Conservation (phyloP, 2,888 invertebrate genomes). For the Anarsia innoxiella region DNA sequence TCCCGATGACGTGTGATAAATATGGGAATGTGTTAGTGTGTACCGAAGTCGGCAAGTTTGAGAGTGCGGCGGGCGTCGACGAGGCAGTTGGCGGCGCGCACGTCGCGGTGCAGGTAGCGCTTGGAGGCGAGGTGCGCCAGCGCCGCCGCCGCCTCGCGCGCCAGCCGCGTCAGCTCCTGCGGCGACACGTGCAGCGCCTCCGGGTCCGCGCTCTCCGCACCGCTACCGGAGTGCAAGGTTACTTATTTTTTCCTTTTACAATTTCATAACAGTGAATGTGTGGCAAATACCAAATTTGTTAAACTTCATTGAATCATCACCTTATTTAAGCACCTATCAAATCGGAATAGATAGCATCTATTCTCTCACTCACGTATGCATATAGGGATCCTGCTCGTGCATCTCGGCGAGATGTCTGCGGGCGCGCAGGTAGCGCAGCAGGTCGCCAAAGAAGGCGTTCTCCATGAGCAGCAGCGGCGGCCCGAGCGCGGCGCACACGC, state of each 20-base stretch:
- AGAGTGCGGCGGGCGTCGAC: conserved; percentile 82
- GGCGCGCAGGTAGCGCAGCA: conserved; percentile 83
- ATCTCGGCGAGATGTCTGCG: conserved; percentile 82
- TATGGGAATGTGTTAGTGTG: neutral
- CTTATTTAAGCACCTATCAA: too few relatives aligned
- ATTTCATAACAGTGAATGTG: too few relatives aligned
- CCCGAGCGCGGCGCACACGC: conserved; percentile 83
- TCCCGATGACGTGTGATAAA: neutral
- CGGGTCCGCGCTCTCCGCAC: too few relatives aligned
- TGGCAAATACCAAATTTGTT: too few relatives aligned
- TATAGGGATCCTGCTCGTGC: neutral
- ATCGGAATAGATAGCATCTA: too few relatives aligned
- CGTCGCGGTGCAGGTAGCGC: conserved; percentile 90
- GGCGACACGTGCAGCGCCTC: conserved; percentile 44
- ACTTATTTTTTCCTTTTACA: too few relatives aligned
- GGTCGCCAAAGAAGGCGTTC: conserved; percentile 91
- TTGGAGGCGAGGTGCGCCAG: conserved; percentile 81
- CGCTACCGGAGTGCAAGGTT: too few relatives aligned
- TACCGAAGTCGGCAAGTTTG: conserved; percentile 73
- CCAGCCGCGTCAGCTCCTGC: conserved; percentile 38
- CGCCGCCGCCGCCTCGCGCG: conserved; percentile 34
- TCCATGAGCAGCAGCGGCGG: conserved; percentile 94
- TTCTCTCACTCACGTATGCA: too few relatives aligned
- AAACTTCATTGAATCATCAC: too few relatives aligned
- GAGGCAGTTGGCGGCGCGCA: conserved; percentile 86